Evolutionary conservation across 1,140 invertebrate genomes (phyloP), one percentile per base, ranked within the genome.

Genomic region (Coboldia fuscipes): DNA sequence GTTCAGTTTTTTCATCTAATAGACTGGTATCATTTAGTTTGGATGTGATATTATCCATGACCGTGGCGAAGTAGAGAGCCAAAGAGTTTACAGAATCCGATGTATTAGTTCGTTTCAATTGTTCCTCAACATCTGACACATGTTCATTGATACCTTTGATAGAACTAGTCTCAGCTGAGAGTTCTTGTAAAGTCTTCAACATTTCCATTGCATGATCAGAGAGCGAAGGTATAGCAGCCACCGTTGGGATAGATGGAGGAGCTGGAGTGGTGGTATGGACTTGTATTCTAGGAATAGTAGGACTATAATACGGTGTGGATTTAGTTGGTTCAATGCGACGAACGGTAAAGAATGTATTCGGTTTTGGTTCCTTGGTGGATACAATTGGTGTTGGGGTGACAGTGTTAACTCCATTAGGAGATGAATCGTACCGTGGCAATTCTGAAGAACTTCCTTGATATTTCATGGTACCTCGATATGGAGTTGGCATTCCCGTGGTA

Each of bases 11-110:
- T 43, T 54, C 48, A 37, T 52, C 48, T 40, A 50, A 30, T 23
- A 43, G 30, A 31, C 53, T 54, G 16, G 48, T 47, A 28, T 45
- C 47, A 48, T 50, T 47, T 21, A 37, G 33, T 48, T 38, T 59
- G 1, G 61, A 62, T 2, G 59, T 59, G 3, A 69, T 61, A 42
- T 70, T 68, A 39, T 74, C 69, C 33, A 69, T 56, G 32, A 67
- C 68, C 12, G 69, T 70, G 5, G 75, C 75, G 48, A 80, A 80
- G 42, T 81, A 81, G 38, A 77, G 61, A 16, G 77, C 76, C 24
- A 83, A 46, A 2, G 75, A 75, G 44, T 80, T 75, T 3, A 83
- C 50, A 1, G 75, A 73, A 43, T 75, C 74, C 2, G 75, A 72
- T 1, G 74, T 52, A 18, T 71, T 72, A 29, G 60, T 58, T 39